Conservation (phyloP, 2,797 vertebrate species). For the Crenichthys baileyi region DNA sequence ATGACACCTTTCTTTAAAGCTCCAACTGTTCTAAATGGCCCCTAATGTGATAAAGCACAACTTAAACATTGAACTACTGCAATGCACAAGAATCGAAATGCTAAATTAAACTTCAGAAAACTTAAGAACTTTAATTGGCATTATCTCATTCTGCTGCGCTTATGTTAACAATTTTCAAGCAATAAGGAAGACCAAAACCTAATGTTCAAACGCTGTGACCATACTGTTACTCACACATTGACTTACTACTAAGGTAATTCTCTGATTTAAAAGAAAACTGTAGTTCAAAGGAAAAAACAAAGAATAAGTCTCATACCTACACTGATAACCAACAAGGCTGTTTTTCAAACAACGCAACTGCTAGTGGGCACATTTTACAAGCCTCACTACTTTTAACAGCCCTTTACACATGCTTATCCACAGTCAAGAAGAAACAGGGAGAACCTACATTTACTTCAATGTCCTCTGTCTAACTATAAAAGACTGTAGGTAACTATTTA, state of each 20-base stretch:
- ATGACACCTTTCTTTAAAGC: constrained; percentile 79
- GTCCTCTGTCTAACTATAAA: background rate
- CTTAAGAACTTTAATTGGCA: background rate
- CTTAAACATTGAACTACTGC: constrained; percentile 73
- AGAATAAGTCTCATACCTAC: background rate
- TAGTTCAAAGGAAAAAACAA: background rate
- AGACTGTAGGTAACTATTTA: constrained; percentile 11
- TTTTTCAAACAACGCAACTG: constrained; percentile 9
- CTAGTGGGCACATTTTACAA: constrained; percentile 10
- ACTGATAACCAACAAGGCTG: background rate
- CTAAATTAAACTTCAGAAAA: constrained; percentile 9
- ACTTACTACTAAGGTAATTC: background rate
- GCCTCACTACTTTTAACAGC: constrained; percentile 13
- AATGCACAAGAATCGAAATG: constrained; percentile 29
- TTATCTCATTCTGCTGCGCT: constrained; percentile 4
- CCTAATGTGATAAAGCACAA: constrained; percentile 79
- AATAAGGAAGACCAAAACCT: background rate
- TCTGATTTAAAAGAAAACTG: background rate
- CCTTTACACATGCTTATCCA: background rate
- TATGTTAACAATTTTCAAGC: constrained; percentile 40
- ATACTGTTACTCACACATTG: background rate
- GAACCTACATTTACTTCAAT: background rate
- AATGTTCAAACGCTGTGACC: background rate
- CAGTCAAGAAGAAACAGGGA: constrained; percentile 2
- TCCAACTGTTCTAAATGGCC: constrained; percentile 64